Base-by-base conservation (phyloP, 2,113 vertebrate genomes). In the Microtus oregoni region DNA sequence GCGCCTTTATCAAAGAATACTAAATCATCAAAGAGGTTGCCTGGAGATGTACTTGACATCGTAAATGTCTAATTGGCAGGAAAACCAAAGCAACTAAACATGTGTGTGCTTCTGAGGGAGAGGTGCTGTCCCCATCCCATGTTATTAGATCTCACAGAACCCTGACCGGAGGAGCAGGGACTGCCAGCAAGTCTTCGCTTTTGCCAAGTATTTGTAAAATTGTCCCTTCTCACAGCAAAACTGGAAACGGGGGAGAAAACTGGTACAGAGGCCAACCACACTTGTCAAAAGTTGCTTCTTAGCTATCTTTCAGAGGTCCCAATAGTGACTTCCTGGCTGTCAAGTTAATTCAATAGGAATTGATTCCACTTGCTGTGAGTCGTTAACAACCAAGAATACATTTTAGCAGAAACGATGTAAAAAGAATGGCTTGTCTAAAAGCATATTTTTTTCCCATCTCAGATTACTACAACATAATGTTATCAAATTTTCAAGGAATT, bases 91-190 rank as follows among this genome's bases (percentile, higher is more conserved):
- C 92, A 97, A 83, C 52, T 96, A 78, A 95, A 92, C 91, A 96
- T 96, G 97, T 95, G 76, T 94, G 19, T n/a, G 55, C 83, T 75
- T 47, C 96, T 94, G 96, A 58, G 96, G 63, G 70, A 94, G 24
- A 93, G 55, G 55, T 94, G 28, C 61, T 96, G 82, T 97, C 97
- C 77, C 86, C 17, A 92, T 83, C 79, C 86, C 86, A 0, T 58
- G 87, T 96, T 97, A 98, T 93, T 97, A 96, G 96, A 30, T n/a
- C 72, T 95, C 79, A 91, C 87, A 96, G 91, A 98, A 97, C 70
- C 90, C 92, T 91, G 88, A 77, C 85, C n/a, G 90, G 82, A 92
- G 30, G 82, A 97, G 83, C 90, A 94, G 94, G 89, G 94, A 94
- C 92, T 86, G 88, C 86, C 88, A 88, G 47, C 41, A 88, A 20